phyloP scores from a whole-genome alignment of 2,797 vertebrate species.

The Vireo griseus region DNA sequence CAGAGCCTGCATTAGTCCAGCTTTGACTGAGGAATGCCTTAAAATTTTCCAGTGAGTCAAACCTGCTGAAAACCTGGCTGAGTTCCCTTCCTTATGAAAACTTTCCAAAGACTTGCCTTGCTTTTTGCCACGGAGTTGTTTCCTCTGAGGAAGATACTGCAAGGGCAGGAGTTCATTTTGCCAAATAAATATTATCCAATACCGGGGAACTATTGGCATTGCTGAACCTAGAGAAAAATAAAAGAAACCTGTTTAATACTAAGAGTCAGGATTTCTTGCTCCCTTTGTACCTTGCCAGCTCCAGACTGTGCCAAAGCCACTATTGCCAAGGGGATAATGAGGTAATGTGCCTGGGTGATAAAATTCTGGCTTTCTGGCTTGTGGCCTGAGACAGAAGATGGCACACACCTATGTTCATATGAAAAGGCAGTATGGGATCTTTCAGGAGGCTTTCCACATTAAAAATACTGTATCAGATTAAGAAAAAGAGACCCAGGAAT shows the following conservation, averaged over 20 bases:
- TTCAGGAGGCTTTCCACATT: neutral
- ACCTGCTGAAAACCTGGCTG: constrained; percentile 18
- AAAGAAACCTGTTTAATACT: neutral
- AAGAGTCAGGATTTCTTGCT: constrained; percentile 9
- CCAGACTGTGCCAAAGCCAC: constrained; percentile 28
- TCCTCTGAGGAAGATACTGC: neutral
- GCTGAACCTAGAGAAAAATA: neutral
- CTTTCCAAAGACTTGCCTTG: constrained; percentile 23
- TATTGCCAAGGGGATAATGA: constrained; percentile 56
- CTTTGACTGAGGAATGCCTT: constrained; percentile 36
- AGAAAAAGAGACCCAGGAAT: neutral
- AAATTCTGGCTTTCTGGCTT: neutral
- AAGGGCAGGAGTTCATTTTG: neutral
- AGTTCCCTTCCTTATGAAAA: neutral
- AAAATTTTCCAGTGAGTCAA: neutral
- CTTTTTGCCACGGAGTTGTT: neutral
- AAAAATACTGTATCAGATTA: neutral
- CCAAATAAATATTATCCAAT: neutral
- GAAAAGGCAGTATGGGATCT: neutral
- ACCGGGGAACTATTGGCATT: neutral
- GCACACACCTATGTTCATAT: neutral
- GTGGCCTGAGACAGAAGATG: neutral
- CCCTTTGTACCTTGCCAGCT: constrained; percentile 1
- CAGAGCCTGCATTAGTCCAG: neutral
- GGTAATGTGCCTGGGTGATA: constrained; percentile 37